Evolutionary conservation across 2,888 invertebrate species (phyloP).

Genomic region (Dyspetes luteomarginatus): DNA sequence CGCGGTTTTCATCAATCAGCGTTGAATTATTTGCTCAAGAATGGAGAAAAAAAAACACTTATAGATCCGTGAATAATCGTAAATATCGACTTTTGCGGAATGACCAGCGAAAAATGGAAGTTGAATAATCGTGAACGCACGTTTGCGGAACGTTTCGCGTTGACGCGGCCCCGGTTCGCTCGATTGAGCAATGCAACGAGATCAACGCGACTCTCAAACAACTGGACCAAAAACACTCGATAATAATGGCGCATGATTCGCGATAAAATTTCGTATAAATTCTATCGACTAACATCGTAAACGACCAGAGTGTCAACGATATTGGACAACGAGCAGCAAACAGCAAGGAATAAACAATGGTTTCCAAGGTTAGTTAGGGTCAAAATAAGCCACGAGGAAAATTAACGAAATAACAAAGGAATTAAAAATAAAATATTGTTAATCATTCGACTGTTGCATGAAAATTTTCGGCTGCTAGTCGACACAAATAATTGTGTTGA

Average conservation of each 20-base stretch:
- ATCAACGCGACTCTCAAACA: constrained; percentile 9
- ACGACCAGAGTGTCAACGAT: background rate
- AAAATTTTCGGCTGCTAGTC: background rate
- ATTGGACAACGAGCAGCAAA: background rate
- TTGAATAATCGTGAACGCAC: constrained; percentile 17
- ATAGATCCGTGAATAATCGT: constrained; percentile 27
- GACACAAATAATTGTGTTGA: constrained; percentile 1
- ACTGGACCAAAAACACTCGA: background rate
- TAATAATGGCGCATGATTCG: constrained; percentile 5
- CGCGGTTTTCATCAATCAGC: constrained; percentile 43
- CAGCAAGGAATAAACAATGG: background rate
- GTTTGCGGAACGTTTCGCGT: constrained; percentile 38
- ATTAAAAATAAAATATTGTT: background rate
- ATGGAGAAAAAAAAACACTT: background rate
- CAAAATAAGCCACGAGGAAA: background rate
- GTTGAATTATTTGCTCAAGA: constrained; percentile 41
- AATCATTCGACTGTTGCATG: background rate
- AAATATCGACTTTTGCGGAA: constrained; percentile 31
- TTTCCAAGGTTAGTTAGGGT: constrained; percentile 14
- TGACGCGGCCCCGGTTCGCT: constrained; percentile 1
- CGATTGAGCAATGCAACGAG: constrained; percentile 22
- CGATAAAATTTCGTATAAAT: constrained; percentile 5
- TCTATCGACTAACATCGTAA: background rate
- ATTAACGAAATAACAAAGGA: background rate
- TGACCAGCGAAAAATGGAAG: background rate